phyloP scores from a whole-genome alignment of 37 sponge, comb jelly and placozoan species.

The Oopsacas minuta region DNA sequence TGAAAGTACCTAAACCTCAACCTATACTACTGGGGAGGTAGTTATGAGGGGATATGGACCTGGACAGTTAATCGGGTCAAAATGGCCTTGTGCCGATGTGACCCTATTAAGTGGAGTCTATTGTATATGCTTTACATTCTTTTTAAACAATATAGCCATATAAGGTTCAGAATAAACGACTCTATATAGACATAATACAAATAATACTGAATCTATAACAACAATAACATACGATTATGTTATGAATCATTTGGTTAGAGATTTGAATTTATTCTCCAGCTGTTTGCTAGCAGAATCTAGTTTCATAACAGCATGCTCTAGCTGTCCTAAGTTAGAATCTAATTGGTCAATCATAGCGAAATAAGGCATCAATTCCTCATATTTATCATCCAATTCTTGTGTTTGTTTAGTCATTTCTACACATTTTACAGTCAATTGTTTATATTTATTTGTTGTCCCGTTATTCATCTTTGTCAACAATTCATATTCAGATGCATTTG shows the following conservation, averaged over 20 bases:
- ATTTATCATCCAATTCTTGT: slow-evolving; percentile 1
- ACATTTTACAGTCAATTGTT: background rate
- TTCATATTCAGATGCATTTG: background rate
- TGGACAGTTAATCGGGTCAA: too few relatives aligned
- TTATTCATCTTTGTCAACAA: background rate
- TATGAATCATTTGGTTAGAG: background rate
- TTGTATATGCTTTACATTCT: background rate
- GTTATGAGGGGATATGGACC: too few relatives aligned
- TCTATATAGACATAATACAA: background rate
- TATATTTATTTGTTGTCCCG: background rate
- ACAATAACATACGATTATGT: background rate
- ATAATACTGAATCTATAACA: background rate
- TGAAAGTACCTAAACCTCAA: too few relatives aligned
- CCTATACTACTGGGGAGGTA: too few relatives aligned
- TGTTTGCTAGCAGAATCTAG: background rate
- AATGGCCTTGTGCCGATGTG: too few relatives aligned
- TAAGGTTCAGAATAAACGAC: background rate
- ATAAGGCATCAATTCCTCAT: background rate
- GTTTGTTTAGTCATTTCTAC: background rate
- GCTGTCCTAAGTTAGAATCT: background rate
- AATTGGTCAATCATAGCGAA: background rate
- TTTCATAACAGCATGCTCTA: background rate
- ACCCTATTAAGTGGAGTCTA: too few relatives aligned
- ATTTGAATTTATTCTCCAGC: slow-evolving; percentile 6
- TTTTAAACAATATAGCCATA: background rate